Evolutionary conservation across 2,797 vertebrate species (phyloP).

Genomic region (Pachyuromys duprasi): DNA sequence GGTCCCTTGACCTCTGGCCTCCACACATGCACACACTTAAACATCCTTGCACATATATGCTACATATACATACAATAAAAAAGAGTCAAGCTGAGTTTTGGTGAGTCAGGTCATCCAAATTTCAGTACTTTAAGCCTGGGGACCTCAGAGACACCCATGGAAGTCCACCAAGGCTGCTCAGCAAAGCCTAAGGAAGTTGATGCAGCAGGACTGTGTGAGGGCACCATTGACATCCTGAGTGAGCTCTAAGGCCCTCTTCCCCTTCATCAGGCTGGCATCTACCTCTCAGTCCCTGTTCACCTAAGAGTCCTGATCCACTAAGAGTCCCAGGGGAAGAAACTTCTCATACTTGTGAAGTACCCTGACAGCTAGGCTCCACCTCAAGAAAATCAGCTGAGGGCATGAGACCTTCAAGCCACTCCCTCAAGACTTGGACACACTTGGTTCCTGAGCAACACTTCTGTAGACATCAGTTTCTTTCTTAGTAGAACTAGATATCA

Average conservation of each 20-base stretch:
- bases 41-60: not conserved
- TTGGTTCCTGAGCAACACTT: too few species aligned
- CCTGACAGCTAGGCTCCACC: not conserved
- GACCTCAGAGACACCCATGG: not conserved
- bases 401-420: not conserved
- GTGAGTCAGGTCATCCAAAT: not conserved
- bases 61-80: not conserved
- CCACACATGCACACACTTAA: not conserved
- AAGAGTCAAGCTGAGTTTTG: not conserved
- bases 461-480: not conserved
- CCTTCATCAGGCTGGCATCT: not conserved
- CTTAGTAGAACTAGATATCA: not conserved
- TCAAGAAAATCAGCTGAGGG: not conserved
- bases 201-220: fast-evolving
- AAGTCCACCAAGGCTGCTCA: not conserved
- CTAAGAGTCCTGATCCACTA: not conserved
- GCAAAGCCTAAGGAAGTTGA: not conserved
- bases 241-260: not conserved
- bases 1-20: not conserved
- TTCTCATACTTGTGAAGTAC: not conserved
- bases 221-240: not conserved
- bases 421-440: not conserved
- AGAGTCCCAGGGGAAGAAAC: not conserved
- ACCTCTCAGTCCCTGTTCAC: not conserved
- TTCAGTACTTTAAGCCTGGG: not conserved